phyloP scores from a whole-genome alignment of 2,888 invertebrate genomes.

The Drosophila fulvimacula region DNA sequence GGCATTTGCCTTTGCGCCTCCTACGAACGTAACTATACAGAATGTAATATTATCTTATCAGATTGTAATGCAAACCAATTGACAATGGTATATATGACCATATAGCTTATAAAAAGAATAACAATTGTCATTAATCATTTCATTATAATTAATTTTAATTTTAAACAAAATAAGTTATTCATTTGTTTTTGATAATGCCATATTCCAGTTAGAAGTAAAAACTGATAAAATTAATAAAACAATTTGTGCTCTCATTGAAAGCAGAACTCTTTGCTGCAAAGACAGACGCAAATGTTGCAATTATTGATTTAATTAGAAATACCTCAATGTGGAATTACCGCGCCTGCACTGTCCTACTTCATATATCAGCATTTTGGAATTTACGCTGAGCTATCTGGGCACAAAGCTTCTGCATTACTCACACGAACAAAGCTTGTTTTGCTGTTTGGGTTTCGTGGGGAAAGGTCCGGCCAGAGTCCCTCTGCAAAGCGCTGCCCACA shows the following conservation, averaged over 20 bases:
- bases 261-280: background rate
- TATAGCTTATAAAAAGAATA: background rate
- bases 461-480: constrained; percentile 7
- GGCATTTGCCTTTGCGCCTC: no score
- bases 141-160: no score
- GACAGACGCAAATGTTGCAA: constrained; percentile 3
- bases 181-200: background rate
- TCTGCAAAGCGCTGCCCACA: constrained; percentile 3
- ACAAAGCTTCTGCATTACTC: constrained; percentile 29
- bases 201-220: background rate
- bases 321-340: background rate
- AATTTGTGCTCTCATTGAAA: background rate
- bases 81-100: no score
- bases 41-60: background rate
- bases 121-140: background rate
- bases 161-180: background rate
- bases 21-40: background rate
- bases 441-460: background rate
- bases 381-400: constrained; percentile 28
- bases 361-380: constrained; percentile 29
- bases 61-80: background rate
- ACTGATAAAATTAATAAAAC: background rate
- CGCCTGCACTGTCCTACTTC: background rate
- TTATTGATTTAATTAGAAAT: background rate
- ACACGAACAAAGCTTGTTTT: constrained; percentile 3